phyloP scores from a whole-genome alignment of 2,797 vertebrate species.

The Myotis planiceps region DNA sequence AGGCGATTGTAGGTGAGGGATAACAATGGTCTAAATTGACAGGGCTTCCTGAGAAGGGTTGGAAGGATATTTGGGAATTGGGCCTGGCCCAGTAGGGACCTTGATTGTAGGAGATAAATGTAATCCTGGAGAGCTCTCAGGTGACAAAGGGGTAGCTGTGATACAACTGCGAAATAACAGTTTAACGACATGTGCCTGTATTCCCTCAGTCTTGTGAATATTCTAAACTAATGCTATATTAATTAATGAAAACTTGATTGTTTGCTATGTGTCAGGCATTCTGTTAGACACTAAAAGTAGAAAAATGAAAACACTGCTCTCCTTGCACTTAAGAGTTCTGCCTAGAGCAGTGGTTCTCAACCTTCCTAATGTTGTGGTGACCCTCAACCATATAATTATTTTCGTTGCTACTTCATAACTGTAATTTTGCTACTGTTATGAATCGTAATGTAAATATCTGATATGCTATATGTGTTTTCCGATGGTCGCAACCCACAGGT shows the following conservation, averaged over 20 bases:
- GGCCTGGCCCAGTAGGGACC: too few relatives aligned
- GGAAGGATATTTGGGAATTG: background rate
- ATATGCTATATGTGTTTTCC: too few relatives aligned
- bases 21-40: background rate
- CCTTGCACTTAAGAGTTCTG: background rate
- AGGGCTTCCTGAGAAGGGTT: background rate
- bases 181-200: background rate
- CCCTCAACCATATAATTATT: too few relatives aligned
- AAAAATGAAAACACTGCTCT: background rate
- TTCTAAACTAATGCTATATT: background rate
- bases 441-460: too few relatives aligned
- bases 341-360: too few relatives aligned
- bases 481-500: too few relatives aligned
- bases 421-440: too few relatives aligned
- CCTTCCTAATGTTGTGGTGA: too few relatives aligned
- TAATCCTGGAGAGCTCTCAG: background rate
- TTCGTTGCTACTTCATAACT: too few relatives aligned
- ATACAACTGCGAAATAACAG: background rate
- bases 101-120: too few relatives aligned
- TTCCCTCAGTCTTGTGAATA: background rate
- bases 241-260: background rate
- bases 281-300: background rate
- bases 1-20: fast-evolving
- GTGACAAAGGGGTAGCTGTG: background rate
- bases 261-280: background rate